Base-by-base conservation (phyloP, 2,113 vertebrate species). In the Tor tambroides region DNA sequence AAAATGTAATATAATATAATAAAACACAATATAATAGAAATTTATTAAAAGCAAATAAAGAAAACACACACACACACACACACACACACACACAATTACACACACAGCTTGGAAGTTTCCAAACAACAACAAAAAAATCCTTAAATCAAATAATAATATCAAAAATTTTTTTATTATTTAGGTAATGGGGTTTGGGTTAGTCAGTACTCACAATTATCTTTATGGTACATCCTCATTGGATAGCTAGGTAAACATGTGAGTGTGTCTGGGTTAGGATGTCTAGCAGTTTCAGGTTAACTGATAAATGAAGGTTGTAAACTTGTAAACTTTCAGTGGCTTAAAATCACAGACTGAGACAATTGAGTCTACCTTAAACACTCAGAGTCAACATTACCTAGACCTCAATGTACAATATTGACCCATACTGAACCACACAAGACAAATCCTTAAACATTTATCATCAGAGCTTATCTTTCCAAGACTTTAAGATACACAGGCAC, bases 261-360 rank as follows among this genome's bases (percentile, higher is more conserved):
- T 65, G 28, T 65, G 9, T 78, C 41, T 69, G 30, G 67, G 69
- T 69, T 30, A 51, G 1, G 9, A 35, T 59, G 77, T 59, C 51
- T 15, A 28, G 72, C 21, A 15, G n/a, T 71, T 15, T 35, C 49
- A 38, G 4, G 41, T 35, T 56, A 63, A 77, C 10, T 77, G 56
- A 67, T 77, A 77, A 83, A 41, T 28, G 56, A 38, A 87, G 51
- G 56, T 61, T 59, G 43, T 43, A 86, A 84, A 78, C 32, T 38
- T 83, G 10, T 49, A 71, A 83, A 72, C 43, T 56, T 85, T 86
- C 88, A 87, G 84, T 84, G 84, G 2, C 89, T 88, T 89, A 84
- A 89, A 89, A 88, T 87, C 91, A 91, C 90, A 90, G 11, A 83
- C 12, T 54, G 80, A 78, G 76, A 26, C 87, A 89, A 82, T 49